These are phyloP conservation scores for Syrphus vitripennis DNA, from an alignment of 2,888 invertebrate species.

Conservation along the genomic window DNA sequence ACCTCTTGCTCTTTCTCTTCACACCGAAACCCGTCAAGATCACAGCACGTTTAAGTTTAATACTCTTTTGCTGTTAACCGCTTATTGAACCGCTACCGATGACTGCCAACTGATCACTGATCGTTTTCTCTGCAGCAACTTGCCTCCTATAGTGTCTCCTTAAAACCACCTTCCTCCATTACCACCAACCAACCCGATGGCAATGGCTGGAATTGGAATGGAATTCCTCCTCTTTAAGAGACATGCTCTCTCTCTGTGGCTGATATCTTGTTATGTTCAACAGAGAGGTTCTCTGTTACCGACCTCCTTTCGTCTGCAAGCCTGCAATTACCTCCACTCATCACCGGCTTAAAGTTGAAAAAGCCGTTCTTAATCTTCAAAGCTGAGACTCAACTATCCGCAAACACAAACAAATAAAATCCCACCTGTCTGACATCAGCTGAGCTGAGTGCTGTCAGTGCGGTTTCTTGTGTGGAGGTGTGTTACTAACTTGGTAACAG, in stretches of 20 bases:
- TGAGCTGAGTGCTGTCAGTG: slow-evolving; percentile 31
- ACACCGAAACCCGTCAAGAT: slow-evolving; percentile 7
- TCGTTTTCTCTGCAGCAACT: slow-evolving; percentile 56
- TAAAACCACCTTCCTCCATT: neutral
- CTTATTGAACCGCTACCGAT: slow-evolving; percentile 61
- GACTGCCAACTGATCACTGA: slow-evolving; percentile 70
- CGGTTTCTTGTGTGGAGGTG: slow-evolving; percentile 41
- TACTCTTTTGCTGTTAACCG: slow-evolving; percentile 25
- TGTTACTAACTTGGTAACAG: slow-evolving; percentile 43
- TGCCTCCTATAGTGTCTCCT: slow-evolving; percentile 45
- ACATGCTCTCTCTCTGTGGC: slow-evolving; percentile 22
- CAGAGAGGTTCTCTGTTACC: neutral
- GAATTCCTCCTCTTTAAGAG: slow-evolving; percentile 48
- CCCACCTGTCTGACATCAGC: slow-evolving; percentile 15
- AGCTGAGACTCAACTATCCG: slow-evolving; percentile 23
- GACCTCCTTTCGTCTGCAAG: too few species aligned
- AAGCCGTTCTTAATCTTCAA: slow-evolving; percentile 41
- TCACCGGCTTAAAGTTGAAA: slow-evolving; percentile 22
- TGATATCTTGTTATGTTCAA: neutral
- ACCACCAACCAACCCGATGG: neutral
- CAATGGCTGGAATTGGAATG: neutral
- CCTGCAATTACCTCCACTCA: too few species aligned
- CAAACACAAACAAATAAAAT: neutral
- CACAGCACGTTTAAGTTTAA: neutral
- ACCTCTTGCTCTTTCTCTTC: neutral